Percentiles rank a stretch among this genome's conserved stretches.
phyloP scores from a whole-genome alignment of 1,140 invertebrate genomes.

The Metaphire vulgaris region DNA sequence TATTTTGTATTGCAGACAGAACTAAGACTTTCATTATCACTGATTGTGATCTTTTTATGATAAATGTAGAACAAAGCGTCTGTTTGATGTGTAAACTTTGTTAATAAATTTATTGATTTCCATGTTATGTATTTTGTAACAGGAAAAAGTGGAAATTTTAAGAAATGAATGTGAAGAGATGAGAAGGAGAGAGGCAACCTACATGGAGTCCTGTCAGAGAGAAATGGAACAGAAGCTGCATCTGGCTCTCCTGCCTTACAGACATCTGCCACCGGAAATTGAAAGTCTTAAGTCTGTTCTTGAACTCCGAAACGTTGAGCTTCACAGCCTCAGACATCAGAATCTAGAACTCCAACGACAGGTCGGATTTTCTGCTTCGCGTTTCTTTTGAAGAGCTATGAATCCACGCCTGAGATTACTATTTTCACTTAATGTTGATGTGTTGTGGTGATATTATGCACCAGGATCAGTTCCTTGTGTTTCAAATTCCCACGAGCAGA shows the following conservation, averaged over 20 bases:
- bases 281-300: constrained; percentile 47
- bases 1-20: neutral
- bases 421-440: too few species aligned
- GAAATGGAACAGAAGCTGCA: constrained; percentile 49
- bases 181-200: constrained; percentile 36
- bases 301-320: constrained; percentile 48
- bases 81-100: neutral
- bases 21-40: neutral
- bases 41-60: neutral
- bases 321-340: constrained; percentile 41
- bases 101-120: neutral
- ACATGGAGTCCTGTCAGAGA: constrained; percentile 44
- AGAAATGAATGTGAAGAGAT: constrained; percentile 46
- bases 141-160: constrained; percentile 50
- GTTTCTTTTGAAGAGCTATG: too few species aligned
- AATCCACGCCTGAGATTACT: too few species aligned
- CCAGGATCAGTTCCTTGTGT: too few species aligned
- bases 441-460: too few species aligned
- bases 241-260: constrained; percentile 31
- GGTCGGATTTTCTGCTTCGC: too few species aligned
- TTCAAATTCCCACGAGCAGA: too few species aligned
- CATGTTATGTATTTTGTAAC: constrained; percentile 2
- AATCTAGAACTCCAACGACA: constrained; percentile 44
- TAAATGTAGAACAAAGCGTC: neutral
- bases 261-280: constrained; percentile 46